These are phyloP conservation scores for Hipposideros armiger DNA, from an alignment of 2,113 vertebrate species.

Conservation along the genomic window DNA sequence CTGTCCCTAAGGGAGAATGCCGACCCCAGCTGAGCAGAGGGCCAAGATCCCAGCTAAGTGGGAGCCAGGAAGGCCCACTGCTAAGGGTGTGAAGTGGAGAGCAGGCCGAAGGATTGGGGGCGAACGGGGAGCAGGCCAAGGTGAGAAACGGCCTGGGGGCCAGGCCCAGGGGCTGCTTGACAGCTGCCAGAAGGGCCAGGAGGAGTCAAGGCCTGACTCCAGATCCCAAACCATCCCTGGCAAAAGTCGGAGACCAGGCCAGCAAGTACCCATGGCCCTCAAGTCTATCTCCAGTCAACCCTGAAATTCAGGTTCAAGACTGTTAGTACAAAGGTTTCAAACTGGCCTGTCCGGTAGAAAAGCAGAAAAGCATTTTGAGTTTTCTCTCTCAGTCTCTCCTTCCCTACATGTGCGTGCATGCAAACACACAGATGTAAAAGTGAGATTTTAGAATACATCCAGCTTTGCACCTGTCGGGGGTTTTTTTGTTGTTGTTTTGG, in stretches of 20 bases:
- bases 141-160: background rate
- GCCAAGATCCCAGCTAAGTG: background rate
- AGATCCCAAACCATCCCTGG: background rate
- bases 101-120: background rate
- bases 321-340: background rate
- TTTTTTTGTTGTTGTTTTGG: background rate
- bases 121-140: too few species aligned
- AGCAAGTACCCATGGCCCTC: too few species aligned
- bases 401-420: background rate
- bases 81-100: background rate
- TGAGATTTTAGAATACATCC: background rate
- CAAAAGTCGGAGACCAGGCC: background rate
- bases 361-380: background rate
- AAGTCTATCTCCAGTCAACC: background rate
- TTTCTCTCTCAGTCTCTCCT: background rate
- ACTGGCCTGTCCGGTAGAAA: background rate
- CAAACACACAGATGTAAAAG: background rate
- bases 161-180: background rate
- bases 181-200: background rate
- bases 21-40: background rate
- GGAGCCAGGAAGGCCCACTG: background rate
- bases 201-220: background rate
- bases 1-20: background rate
- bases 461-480: background rate
- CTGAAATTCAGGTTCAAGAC: background rate